phyloP scores from a whole-genome alignment of 2,797 vertebrate species.

The Phyllotis vaccarum region DNA sequence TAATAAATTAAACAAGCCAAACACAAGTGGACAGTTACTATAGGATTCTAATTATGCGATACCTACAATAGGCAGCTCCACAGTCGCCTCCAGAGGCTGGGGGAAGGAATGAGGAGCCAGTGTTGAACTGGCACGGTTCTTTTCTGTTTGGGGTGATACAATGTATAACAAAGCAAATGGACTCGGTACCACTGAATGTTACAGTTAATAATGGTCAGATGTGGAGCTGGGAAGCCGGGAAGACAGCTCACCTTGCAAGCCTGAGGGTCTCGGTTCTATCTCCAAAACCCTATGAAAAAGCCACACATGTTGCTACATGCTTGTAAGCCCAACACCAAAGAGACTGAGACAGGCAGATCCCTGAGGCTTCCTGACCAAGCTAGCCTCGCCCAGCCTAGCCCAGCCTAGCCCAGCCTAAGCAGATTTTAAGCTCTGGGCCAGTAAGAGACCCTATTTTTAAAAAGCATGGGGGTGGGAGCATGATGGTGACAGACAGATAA shows the following conservation, averaged over 20 bases:
- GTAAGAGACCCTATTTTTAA: background rate
- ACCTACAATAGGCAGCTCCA: background rate
- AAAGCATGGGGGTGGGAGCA: too few species aligned
- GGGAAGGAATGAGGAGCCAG: too few species aligned
- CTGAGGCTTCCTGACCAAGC: background rate
- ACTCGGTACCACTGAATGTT: background rate
- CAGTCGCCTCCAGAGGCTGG: background rate
- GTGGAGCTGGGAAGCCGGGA: too few species aligned
- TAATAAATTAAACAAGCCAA: background rate
- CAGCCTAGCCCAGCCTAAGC: background rate
- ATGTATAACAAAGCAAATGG: fast-evolving
- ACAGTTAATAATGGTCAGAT: background rate
- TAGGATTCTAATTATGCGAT: background rate
- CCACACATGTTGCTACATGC: background rate
- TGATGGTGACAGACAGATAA: background rate
- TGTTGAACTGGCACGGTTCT: too few species aligned
- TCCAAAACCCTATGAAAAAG: background rate
- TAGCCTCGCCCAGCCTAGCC: background rate
- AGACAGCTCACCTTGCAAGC: background rate
- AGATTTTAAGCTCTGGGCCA: background rate
- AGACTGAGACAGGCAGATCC: background rate
- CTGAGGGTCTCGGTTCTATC: background rate
- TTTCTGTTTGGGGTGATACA: background rate
- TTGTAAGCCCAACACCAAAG: background rate
- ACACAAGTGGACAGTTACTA: background rate